Evolutionary conservation across 2,888 invertebrate genomes (phyloP).

Genomic region (Trissoscelio sp.): DNA sequence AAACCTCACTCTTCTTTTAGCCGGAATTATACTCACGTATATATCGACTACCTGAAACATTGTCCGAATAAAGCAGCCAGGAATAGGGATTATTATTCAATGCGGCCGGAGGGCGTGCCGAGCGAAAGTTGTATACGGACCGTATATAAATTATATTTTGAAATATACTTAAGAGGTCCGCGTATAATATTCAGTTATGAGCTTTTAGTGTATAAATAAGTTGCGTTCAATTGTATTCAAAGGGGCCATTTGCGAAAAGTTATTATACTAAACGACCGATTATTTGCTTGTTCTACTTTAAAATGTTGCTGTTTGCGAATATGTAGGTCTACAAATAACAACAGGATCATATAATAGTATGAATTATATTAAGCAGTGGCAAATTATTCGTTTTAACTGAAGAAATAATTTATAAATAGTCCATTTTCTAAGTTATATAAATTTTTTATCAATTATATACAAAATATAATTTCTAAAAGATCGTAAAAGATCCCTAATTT

Average conservation of each 20-base stretch:
- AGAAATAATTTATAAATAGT: too few relatives aligned
- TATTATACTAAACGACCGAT: slow-evolving; percentile 16
- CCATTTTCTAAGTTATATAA: too few relatives aligned
- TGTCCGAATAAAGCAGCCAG: slow-evolving; percentile 47
- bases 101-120: slow-evolving; percentile 19
- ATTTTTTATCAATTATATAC: too few relatives aligned
- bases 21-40: slow-evolving; percentile 24
- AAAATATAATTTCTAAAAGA: background rate
- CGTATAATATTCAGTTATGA: slow-evolving; percentile 44
- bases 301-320: background rate
- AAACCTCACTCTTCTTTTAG: slow-evolving; percentile 13
- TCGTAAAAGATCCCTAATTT: background rate
- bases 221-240: slow-evolving; percentile 43
- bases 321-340: background rate
- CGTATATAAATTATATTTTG: slow-evolving; percentile 54
- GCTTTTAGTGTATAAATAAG: slow-evolving; percentile 49
- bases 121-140: slow-evolving; percentile 35
- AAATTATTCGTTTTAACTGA: too few relatives aligned
- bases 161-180: slow-evolving; percentile 52
- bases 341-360: too few relatives aligned
- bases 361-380: too few relatives aligned
- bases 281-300: slow-evolving; percentile 16
- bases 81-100: slow-evolving; percentile 60
- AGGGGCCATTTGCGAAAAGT: slow-evolving; percentile 33
- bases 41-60: slow-evolving; percentile 48